These are phyloP conservation scores for Lampris megalopsis DNA, from an alignment of 2,113 vertebrate species.

Conservation along the genomic window DNA sequence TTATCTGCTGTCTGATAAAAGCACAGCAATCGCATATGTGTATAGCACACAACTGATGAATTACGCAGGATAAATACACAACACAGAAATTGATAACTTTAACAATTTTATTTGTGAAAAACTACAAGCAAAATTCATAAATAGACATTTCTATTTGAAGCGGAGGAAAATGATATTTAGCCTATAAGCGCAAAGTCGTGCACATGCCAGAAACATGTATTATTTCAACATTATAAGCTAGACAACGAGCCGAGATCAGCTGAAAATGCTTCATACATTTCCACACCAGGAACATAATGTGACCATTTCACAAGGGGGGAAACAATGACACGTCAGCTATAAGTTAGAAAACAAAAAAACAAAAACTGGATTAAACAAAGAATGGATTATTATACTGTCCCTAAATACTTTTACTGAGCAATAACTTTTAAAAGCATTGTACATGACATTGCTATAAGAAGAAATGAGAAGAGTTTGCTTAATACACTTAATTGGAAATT, in stretches of 20 bases:
- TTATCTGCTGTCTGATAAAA: conserved; percentile 26
- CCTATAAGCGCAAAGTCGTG: conserved; percentile 99
- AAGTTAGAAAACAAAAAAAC: conserved; percentile 77
- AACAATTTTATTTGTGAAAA: conserved; percentile 99
- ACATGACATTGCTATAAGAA: conserved; percentile 95
- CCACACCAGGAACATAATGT: conserved; percentile 94
- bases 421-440: conserved; percentile 92
- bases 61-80: conserved; percentile 16
- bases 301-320: conserved; percentile 96
- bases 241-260: conserved; percentile 96
- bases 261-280: conserved; percentile 95
- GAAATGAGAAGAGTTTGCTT: conserved; percentile 93
- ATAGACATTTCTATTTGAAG: conserved; percentile 99
- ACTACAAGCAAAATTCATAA: conserved; percentile 99
- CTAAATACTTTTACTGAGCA: conserved; percentile 90
- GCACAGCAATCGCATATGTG: conserved; percentile 1
- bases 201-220: conserved; percentile 99
- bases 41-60: conserved; percentile 1
- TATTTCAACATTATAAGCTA: conserved; percentile 99
- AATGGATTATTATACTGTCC: conserved; percentile 79
- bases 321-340: conserved; percentile 96
- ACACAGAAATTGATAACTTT: conserved; percentile 86
- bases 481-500: conserved; percentile 91
- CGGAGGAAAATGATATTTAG: conserved; percentile 93
- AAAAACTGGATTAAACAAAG: conserved; percentile 74